Percentiles rank a stretch among this genome's conserved stretches.
Evolutionary conservation across 2,888 invertebrate genomes (phyloP).

Genomic region (Rotaria socialis): DNA sequence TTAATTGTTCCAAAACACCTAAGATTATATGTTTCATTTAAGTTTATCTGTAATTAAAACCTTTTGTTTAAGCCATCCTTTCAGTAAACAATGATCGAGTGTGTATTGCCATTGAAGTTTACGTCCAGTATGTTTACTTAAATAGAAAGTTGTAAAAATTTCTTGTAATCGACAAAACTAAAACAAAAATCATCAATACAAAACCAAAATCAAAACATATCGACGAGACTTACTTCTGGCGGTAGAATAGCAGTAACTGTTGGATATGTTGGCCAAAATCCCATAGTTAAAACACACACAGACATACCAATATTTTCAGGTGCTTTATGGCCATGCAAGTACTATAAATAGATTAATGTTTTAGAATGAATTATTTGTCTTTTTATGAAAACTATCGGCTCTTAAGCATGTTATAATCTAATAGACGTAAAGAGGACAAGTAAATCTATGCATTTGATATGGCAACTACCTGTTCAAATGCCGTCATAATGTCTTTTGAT

Average conservation of each 20-base stretch:
- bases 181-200: conserved; percentile 44
- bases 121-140: conserved; percentile 91
- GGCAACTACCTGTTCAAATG: conserved; percentile 79
- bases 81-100: conserved; percentile 80
- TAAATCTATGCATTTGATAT: too few relatives aligned
- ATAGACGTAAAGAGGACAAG: too few relatives aligned
- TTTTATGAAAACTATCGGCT: too few relatives aligned
- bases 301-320: conserved; percentile 71
- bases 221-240: conserved; percentile 61
- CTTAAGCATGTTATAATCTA: too few relatives aligned
- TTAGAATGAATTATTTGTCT: too few relatives aligned
- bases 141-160: conserved; percentile 91
- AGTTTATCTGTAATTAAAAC: neutral
- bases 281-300: conserved; percentile 93
- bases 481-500: conserved; percentile 89
- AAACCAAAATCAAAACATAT: conserved; percentile 4
- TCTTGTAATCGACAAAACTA: conserved; percentile 84
- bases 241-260: conserved; percentile 85
- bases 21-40: too few relatives aligned
- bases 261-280: conserved; percentile 96
- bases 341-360: conserved; percentile 48
- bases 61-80: conserved; percentile 47
- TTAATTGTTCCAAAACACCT: too few relatives aligned
- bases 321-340: conserved; percentile 51
- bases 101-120: conserved; percentile 98